Evolutionary conservation across 1,140 invertebrate genomes (phyloP).

Genomic region (Lepidurus couesii): DNA sequence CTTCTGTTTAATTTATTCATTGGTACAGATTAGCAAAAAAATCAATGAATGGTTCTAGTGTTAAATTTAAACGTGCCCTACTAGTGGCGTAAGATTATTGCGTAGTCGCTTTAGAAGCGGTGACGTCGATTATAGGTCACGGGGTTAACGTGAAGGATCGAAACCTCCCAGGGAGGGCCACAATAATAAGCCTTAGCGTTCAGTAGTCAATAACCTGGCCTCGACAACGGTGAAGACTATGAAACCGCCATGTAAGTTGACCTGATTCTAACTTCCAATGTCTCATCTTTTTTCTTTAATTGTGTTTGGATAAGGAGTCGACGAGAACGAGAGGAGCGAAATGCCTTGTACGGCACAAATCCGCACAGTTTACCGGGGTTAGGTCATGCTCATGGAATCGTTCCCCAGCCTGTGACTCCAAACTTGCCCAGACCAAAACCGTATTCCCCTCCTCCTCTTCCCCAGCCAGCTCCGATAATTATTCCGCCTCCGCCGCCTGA

Average conservation of each 20-base stretch:
- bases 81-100: too few species aligned
- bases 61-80: too few species aligned
- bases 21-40: too few species aligned
- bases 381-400: background rate
- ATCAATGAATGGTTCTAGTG: too few species aligned
- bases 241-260: background rate
- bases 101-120: background rate
- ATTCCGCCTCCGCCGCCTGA: background rate
- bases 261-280: background rate
- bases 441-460: background rate
- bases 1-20: too few species aligned
- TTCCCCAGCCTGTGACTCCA: background rate
- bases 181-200: background rate
- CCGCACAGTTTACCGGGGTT: slow-evolving; percentile 7
- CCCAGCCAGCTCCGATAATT: background rate
- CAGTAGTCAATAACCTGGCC: background rate
- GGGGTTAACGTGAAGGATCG: background rate
- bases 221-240: background rate
- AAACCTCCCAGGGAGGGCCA: background rate
- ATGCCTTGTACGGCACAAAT: slow-evolving; percentile 4
- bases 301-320: background rate
- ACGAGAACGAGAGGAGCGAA: background rate
- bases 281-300: background rate
- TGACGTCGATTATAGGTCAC: slow-evolving; percentile 2
- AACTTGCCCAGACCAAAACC: background rate